A percentile compares a stretch with the other conserved stretches of the same genome.
Evolutionary conservation across 2,113 vertebrate genomes (phyloP).

Genomic region (Gobius niger): DNA sequence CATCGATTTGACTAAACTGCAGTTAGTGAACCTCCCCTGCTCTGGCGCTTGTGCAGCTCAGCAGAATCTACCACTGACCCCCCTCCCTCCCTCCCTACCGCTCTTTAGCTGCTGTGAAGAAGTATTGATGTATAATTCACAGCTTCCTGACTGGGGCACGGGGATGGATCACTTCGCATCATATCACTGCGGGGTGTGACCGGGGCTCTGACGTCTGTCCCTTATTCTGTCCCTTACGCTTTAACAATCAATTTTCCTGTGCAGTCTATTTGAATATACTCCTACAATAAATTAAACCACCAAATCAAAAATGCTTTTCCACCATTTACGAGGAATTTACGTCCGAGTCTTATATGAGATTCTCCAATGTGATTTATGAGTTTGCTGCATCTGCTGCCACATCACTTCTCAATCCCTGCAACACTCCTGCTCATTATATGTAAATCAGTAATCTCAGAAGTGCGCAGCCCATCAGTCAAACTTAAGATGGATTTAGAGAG

Average conservation of each 20-base stretch:
- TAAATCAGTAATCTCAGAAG: not conserved
- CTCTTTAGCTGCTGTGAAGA: conserved; percentile 41
- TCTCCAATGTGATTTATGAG: no score
- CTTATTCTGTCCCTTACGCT: not conserved
- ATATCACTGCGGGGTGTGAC: conserved; percentile 49
- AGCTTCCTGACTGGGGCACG: conserved; percentile 50
- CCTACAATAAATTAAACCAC: not conserved
- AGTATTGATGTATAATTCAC: conserved; percentile 67
- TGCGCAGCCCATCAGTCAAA: not conserved
- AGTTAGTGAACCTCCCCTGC: conserved; percentile 40
- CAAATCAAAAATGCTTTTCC: not conserved
- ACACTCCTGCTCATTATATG: not conserved
- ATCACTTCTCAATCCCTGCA: not conserved
- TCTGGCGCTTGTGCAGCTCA: conserved; percentile 35
- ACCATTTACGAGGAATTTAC: not conserved
- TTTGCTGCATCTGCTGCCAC: not conserved
- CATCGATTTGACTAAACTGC: conserved; percentile 52
- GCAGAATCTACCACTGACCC: conserved; percentile 35
- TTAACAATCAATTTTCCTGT: not conserved
- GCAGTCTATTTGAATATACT: no score
- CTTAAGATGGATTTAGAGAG: not conserved
- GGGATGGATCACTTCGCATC: conserved; percentile 55
- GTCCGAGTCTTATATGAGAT: no score
- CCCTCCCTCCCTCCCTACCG: not conserved
- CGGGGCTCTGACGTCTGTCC: conserved; percentile 32